Evolutionary conservation across 2,113 vertebrate genomes (phyloP), one percentile per base, ranked within the genome.

Genomic region (Lasiurus borealis): DNA sequence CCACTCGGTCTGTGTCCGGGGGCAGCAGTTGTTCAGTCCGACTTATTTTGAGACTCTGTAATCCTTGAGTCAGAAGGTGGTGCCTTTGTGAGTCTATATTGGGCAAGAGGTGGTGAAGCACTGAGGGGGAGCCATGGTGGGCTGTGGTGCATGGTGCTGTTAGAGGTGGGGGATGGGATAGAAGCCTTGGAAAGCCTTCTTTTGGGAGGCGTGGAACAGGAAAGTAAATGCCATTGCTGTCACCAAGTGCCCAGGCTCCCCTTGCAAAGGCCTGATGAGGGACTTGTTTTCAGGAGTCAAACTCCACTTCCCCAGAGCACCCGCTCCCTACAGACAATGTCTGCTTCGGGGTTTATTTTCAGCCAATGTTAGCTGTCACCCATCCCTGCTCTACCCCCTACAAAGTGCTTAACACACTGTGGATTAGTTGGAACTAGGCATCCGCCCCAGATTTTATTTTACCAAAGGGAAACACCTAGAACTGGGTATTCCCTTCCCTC

Each of bases 21-120:
- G 59, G 57, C 78, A 97, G 75, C 98, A 98, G 97, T 97, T 98
- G 98, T 98, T 97, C 97, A 15, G 11, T 89, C 66, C 12, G 75
- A 78, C 91, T 98, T 98, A 98, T 98, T 98, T 98, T 98, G 97
- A 98, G 98, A 98, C 94, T 91, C 95, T 96, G 23, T 98, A 98
- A 98, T 98, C 98, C 75, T 0, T 0, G 0, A 90, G 95, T 96
- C 97, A 97, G 97, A 96, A 96, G 93, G 75, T 97, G 94, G 96
- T 95, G 90, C 96, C 97, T 98, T 97, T 96, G 93, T 96, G 98
- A 93, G 85, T 98, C 97, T 98, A 97, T 31, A 15, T 94, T 0
- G 93, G 87, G 94, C 95, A 94, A 78, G 87, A 96, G 91, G 83
- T 96, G 75, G 97, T 93, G 78, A 96, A 97, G 93, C 95, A 0